Evolutionary conservation across 2,797 vertebrate species (phyloP).

Genomic region (Pseudomugil tenellus): DNA sequence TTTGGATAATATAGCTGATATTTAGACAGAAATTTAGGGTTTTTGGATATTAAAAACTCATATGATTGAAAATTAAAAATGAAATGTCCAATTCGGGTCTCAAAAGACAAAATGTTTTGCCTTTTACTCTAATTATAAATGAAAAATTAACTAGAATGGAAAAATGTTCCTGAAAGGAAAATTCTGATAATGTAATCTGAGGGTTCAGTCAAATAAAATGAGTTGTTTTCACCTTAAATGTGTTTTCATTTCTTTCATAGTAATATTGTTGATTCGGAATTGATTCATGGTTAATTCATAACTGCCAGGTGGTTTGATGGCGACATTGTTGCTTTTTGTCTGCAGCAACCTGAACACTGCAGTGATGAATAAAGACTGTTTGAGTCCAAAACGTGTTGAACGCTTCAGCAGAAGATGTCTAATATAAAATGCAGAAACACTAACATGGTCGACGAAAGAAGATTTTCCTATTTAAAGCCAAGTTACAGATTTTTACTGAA

Average conservation of each 20-base stretch:
- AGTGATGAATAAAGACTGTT: not conserved
- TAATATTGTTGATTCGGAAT: not conserved
- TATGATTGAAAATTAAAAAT: not conserved
- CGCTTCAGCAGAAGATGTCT: slow-evolving; percentile 8
- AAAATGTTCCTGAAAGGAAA: no score
- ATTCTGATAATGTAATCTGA: no score
- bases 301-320: not conserved
- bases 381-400: not conserved
- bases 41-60: slow-evolving; percentile 4
- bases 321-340: not conserved
- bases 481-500: not conserved
- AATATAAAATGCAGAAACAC: slow-evolving; percentile 3
- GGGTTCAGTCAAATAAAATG: no score
- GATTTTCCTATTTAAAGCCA: not conserved
- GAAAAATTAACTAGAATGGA: no score
- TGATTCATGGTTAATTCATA: not conserved
- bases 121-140: no score
- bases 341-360: not conserved
- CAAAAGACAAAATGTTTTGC: not conserved
- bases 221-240: no score
- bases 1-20: slow-evolving; percentile 1
- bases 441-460: not conserved
- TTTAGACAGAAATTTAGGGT: slow-evolving; percentile 18
- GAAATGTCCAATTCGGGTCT: not conserved
- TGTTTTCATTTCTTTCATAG: not conserved